Conservation (phyloP, 2,797 vertebrate genomes). For the Vultur gryphus region DNA sequence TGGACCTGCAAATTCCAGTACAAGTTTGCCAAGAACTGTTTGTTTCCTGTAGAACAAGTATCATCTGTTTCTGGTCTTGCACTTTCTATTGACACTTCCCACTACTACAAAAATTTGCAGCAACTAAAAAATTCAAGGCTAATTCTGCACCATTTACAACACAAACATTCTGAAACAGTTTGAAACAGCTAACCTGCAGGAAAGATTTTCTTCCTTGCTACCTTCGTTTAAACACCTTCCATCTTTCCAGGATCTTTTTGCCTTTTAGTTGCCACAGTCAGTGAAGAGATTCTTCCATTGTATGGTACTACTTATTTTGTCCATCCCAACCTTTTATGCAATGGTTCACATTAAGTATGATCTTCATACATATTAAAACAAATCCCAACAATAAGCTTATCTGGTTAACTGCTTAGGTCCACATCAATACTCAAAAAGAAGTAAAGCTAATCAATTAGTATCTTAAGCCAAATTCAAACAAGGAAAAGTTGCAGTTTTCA, state of each 20-base stretch:
- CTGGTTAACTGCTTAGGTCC: not conserved
- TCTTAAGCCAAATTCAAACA: not conserved
- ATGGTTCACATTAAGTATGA: not conserved
- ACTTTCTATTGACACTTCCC: not conserved
- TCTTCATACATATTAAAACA: not conserved
- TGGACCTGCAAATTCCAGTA: not conserved
- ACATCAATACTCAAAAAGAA: not conserved
- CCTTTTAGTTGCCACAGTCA: not conserved
- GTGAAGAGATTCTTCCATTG: not conserved
- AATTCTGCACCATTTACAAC: not conserved
- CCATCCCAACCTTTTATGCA: not conserved
- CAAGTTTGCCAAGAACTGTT: not conserved
- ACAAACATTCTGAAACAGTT: not conserved
- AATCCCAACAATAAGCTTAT: not conserved
- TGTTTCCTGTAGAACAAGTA: not conserved
- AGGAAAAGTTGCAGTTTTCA: not conserved
- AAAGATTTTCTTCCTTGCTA: not conserved
- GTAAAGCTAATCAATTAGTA: not conserved
- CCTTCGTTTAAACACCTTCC: not conserved
- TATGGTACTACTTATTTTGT: not conserved
- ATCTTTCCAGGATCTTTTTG: not conserved
- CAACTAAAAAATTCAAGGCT: not conserved
- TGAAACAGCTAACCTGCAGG: not conserved
- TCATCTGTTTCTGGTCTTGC: not conserved
- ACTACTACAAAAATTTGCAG: not conserved